Evolutionary conservation across 2,113 vertebrate genomes (phyloP).

Genomic region (Athene noctua): DNA sequence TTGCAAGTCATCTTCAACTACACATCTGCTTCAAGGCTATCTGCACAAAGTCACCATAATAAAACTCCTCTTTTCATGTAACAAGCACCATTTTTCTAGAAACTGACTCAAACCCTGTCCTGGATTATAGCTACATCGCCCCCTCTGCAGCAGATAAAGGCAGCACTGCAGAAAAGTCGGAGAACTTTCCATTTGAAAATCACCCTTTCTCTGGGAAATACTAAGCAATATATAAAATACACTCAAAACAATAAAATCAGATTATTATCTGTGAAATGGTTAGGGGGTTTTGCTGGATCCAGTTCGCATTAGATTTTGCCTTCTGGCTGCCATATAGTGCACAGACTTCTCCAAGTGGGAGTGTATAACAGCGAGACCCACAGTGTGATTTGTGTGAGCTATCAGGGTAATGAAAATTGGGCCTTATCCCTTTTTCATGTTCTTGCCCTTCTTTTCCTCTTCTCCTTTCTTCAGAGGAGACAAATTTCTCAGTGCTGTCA

Average conservation of each 20-base stretch:
- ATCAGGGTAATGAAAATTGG: background rate
- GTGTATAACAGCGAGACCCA: background rate
- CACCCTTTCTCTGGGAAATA: background rate
- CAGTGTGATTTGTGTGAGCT: rapidly evolving
- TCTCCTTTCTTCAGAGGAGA: background rate
- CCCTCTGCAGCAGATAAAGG: background rate
- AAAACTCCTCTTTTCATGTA: background rate
- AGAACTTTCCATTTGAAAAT: background rate
- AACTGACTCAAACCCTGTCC: background rate
- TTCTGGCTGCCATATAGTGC: background rate
- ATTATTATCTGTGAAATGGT: background rate
- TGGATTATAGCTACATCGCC: background rate
- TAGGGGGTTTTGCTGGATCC: background rate
- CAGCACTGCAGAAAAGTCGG: background rate
- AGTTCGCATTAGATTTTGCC: background rate
- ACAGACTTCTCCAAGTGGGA: background rate
- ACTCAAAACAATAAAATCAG: background rate
- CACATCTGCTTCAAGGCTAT: background rate
- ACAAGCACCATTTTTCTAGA: background rate
- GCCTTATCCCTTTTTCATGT: background rate
- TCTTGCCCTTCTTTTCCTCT: background rate
- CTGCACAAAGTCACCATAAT: background rate
- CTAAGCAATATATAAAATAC: background rate
- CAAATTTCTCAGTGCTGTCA: background rate
- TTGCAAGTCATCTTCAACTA: background rate